Conservation (phyloP, 1,140 invertebrate genomes). For the Dendrolimus kikuchii region DNA sequence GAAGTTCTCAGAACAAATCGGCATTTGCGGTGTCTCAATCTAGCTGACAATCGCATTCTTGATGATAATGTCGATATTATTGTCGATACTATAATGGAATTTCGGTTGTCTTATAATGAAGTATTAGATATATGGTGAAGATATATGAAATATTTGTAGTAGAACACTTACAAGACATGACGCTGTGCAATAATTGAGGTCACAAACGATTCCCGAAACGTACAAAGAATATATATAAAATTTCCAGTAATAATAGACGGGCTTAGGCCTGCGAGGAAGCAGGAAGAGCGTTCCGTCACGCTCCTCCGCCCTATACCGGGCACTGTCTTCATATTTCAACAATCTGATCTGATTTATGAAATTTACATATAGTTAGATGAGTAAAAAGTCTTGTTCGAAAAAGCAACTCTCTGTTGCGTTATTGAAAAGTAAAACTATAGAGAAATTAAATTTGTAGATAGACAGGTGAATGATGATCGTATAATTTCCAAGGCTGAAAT, state of each 20-base stretch:
- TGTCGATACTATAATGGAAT: conserved; percentile 32
- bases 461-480: conserved; percentile 12
- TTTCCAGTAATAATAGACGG: too few relatives aligned
- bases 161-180: conserved; percentile 18
- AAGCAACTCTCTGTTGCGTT: conserved; percentile 17
- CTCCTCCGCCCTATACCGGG: too few relatives aligned
- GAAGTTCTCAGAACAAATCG: conserved; percentile 41
- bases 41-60: conserved; percentile 38
- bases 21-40: conserved; percentile 44
- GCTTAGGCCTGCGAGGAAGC: too few relatives aligned
- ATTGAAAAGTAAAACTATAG: conserved; percentile 16
- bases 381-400: conserved; percentile 12
- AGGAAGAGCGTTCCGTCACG: too few relatives aligned
- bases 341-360: too few relatives aligned
- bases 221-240: too few relatives aligned
- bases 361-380: conserved; percentile 14
- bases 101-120: conserved; percentile 32
- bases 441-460: conserved; percentile 14
- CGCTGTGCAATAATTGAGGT: conserved; percentile 19
- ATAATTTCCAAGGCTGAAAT: conserved; percentile 21
- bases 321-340: too few relatives aligned
- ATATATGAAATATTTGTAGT: conserved; percentile 27
- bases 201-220: conserved; percentile 16
- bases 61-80: conserved; percentile 30
- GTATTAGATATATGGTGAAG: conserved; percentile 16